A percentile compares a stretch with the other conserved stretches of the same genome.
These are phyloP conservation scores for Drosophila rufa DNA, from an alignment of 1,140 invertebrate genomes.

Conservation along the genomic window DNA sequence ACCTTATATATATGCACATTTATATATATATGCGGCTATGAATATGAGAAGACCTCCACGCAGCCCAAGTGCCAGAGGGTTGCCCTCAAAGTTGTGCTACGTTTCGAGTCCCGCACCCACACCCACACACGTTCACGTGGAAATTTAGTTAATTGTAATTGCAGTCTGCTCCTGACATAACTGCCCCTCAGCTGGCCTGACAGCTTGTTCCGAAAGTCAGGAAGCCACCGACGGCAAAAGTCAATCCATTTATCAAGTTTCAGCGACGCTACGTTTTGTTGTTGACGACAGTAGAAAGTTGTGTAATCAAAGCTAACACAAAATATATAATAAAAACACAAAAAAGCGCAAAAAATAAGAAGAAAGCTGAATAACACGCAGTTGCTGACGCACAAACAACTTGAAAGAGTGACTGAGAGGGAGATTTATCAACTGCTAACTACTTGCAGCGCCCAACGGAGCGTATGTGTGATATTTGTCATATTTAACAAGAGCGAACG, in stretches of 20 bases:
- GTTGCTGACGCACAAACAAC: constrained; percentile 43
- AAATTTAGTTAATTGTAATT: constrained; percentile 47
- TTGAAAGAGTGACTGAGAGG: background rate
- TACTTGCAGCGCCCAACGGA: constrained; percentile 17
- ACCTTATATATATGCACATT: background rate
- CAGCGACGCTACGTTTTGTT: constrained; percentile 16
- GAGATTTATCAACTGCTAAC: constrained; percentile 36
- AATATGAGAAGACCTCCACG: constrained; percentile 21
- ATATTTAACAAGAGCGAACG: background rate
- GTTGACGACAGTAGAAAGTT: constrained; percentile 37
- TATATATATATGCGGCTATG: constrained; percentile 3
- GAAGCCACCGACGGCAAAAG: constrained; percentile 22
- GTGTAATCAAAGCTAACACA: constrained; percentile 35
- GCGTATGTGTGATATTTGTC: constrained; percentile 52
- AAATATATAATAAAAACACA: background rate
- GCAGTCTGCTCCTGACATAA: constrained; percentile 37
- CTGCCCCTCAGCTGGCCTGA: constrained; percentile 2
- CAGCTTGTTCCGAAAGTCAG: constrained; percentile 7
- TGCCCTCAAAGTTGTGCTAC: constrained; percentile 42
- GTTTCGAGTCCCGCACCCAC: background rate
- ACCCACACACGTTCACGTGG: background rate
- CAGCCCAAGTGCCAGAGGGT: constrained; percentile 7
- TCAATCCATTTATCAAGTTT: constrained; percentile 42
- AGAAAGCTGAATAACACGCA: constrained; percentile 19
- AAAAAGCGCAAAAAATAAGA: background rate